Percentiles rank a stretch among this genome's conserved stretches.
phyloP scores from a whole-genome alignment of 2,113 vertebrate genomes.

The Raja brachyura region DNA sequence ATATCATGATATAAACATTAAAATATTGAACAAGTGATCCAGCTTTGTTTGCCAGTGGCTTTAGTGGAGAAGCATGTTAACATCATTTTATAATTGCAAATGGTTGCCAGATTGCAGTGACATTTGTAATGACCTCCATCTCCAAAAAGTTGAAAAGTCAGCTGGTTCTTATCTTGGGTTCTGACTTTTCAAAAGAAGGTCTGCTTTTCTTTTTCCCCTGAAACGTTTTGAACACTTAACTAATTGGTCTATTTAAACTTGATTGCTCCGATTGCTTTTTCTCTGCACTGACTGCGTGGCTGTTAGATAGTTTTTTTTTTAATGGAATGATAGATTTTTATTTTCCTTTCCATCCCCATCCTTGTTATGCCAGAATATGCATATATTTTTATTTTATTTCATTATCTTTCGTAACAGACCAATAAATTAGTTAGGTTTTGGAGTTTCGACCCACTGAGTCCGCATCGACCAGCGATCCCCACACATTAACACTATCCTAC shows the following conservation, averaged over 20 bases:
- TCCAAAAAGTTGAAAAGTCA: constrained; percentile 21
- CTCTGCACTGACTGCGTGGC: not conserved
- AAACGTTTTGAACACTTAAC: not conserved
- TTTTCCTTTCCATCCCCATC: not conserved
- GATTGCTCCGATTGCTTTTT: constrained; percentile 24
- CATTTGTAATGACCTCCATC: constrained; percentile 26
- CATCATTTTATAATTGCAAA: constrained; percentile 13
- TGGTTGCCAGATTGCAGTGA: constrained; percentile 24
- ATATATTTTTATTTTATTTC: not conserved
- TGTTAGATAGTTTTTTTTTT: constrained; percentile 14
- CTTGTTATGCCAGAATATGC: not conserved
- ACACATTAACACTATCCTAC: no score
- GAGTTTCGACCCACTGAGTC: no score
- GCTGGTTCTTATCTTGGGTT: constrained; percentile 25
- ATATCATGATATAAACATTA: not conserved
- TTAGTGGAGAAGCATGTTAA: not conserved
- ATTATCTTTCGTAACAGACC: no score
- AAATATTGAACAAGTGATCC: not conserved
- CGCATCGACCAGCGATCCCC: no score
- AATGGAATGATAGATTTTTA: not conserved
- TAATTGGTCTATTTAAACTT: constrained; percentile 31
- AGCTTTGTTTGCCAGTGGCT: not conserved
- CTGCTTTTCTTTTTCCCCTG: not conserved
- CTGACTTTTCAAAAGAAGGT: not conserved
- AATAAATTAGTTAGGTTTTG: no score